These are phyloP conservation scores for Tiliqua scincoides DNA, from an alignment of 2,113 vertebrate genomes.

Conservation along the genomic window DNA sequence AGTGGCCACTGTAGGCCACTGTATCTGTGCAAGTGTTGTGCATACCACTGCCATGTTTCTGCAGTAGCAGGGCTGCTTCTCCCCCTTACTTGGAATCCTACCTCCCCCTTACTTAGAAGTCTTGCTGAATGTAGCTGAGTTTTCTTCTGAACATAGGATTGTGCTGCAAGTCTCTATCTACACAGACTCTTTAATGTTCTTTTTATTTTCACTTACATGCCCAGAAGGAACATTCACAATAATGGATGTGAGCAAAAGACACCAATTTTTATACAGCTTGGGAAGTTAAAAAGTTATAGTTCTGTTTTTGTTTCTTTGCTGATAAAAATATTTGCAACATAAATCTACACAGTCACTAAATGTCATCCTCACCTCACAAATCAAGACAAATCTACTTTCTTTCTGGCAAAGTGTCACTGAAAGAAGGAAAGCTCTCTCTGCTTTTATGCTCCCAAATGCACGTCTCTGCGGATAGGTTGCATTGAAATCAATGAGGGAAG, in stretches of 20 bases:
- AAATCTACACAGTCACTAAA: background rate
- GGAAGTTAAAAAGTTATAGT: background rate
- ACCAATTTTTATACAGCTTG: background rate
- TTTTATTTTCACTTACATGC: background rate
- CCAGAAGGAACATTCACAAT: background rate
- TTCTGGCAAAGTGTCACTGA: accelerated
- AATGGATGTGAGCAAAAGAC: background rate
- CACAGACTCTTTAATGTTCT: background rate
- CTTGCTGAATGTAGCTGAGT: too few relatives aligned
- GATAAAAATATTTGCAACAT: background rate
- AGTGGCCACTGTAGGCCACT: background rate
- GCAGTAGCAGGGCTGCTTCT: background rate
- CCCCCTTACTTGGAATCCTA: too few relatives aligned
- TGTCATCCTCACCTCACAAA: accelerated
- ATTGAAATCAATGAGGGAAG: background rate
- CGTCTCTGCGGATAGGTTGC: background rate
- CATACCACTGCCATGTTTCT: background rate
- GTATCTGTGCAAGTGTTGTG: background rate
- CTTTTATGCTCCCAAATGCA: background rate
- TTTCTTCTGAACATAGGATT: too few relatives aligned
- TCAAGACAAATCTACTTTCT: background rate
- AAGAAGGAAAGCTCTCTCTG: background rate
- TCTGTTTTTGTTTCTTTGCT: background rate
- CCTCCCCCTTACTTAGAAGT: too few relatives aligned
- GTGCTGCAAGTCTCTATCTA: too few relatives aligned